phyloP scores from a whole-genome alignment of 2,113 vertebrate genomes.

The Ahaetulla prasina region DNA sequence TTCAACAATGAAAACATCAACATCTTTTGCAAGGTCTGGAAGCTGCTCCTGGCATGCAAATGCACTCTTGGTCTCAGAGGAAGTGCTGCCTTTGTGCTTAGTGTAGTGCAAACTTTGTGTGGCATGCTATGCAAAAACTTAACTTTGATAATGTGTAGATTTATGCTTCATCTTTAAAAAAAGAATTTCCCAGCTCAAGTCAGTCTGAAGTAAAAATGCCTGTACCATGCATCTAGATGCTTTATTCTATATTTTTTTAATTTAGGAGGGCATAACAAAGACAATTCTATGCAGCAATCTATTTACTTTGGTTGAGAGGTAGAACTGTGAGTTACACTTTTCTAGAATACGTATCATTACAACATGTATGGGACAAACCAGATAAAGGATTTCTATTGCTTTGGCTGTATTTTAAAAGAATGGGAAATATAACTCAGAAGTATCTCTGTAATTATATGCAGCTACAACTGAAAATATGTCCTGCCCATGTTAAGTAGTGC shows the following conservation, averaged over 20 bases:
- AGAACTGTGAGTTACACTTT: neutral
- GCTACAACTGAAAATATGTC: neutral
- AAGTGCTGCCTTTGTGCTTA: neutral
- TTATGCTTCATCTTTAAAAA: neutral
- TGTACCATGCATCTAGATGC: neutral
- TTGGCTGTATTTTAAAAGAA: neutral
- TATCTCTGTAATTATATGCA: neutral
- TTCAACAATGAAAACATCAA: neutral
- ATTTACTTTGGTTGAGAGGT: neutral
- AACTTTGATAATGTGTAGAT: neutral
- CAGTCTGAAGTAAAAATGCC: neutral
- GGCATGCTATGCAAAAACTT: neutral
- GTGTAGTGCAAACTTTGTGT: neutral
- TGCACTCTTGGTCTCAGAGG: neutral
- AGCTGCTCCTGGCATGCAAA: neutral
- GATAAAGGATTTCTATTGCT: neutral
- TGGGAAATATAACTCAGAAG: neutral
- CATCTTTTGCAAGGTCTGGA: neutral
- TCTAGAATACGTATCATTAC: neutral
- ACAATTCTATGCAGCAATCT: neutral
- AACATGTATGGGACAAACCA: neutral
- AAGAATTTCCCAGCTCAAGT: neutral
- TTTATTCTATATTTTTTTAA: neutral
- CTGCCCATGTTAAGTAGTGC: neutral
- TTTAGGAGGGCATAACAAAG: neutral